Percentiles rank a stretch among this genome's conserved stretches.
phyloP scores from a whole-genome alignment of 2,113 vertebrate genomes.

The Columba livia region DNA sequence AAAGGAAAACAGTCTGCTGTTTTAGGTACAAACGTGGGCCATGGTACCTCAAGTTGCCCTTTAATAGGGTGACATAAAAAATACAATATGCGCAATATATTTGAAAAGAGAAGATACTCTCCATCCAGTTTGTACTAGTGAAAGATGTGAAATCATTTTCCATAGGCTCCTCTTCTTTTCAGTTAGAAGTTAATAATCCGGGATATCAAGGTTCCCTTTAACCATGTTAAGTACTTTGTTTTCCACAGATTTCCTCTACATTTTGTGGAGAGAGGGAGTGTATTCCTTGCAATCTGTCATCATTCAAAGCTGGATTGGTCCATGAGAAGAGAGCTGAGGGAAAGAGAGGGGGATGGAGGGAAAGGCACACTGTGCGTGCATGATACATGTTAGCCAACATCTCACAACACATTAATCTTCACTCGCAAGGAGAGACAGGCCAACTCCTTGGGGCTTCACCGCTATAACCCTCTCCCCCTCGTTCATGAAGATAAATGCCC shows the following conservation, averaged over 20 bases:
- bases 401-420: slow-evolving; percentile 53
- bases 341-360: background rate
- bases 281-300: background rate
- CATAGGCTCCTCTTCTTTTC: background rate
- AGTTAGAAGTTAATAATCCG: background rate
- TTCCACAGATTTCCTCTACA: background rate
- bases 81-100: background rate
- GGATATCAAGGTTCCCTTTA: background rate
- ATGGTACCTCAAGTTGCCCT: background rate
- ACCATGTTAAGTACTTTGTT: background rate
- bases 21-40: background rate
- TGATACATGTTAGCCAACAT: background rate
- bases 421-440: background rate
- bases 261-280: background rate
- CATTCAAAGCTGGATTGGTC: background rate
- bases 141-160: background rate
- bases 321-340: background rate
- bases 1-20: background rate
- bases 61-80: background rate
- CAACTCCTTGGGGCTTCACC: slow-evolving; percentile 14
- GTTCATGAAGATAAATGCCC: slow-evolving; percentile 62
- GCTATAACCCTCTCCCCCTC: slow-evolving; percentile 7
- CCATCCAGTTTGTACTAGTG: background rate
- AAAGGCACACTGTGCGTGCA: background rate
- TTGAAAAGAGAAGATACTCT: background rate